Evolutionary conservation across 1,140 invertebrate species (phyloP).

Genomic region (Lysiphlebus fabarum): DNA sequence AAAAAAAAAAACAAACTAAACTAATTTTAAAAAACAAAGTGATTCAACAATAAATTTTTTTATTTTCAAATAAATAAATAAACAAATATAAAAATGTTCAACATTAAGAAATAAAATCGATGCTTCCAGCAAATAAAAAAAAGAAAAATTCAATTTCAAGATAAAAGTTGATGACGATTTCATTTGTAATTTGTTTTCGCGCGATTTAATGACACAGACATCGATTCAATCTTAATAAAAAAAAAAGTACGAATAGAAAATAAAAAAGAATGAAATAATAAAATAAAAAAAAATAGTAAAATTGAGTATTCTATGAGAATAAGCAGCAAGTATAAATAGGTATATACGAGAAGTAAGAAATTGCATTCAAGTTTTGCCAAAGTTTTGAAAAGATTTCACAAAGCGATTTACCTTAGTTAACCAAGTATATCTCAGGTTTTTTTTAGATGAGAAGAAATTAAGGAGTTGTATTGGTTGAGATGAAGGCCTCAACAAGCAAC

Average conservation of each 20-base stretch:
- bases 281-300: conserved; percentile 5
- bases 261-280: conserved; percentile 12
- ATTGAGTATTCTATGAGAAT: conserved; percentile 2
- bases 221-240: conserved; percentile 20
- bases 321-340: conserved; percentile 8
- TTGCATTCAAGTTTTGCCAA: conserved; percentile 31
- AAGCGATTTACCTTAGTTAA: conserved; percentile 27
- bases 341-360: conserved; percentile 33
- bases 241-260: conserved; percentile 11
- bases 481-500: conserved; percentile 19
- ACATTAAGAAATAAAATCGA: too few species aligned
- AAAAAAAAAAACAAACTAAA: too few species aligned
- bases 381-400: conserved; percentile 34
- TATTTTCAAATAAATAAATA: neutral
- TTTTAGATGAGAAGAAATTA: neutral
- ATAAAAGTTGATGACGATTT: neutral
- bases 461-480: neutral
- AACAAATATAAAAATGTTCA: too few species aligned
- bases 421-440: neutral
- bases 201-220: conserved; percentile 19
- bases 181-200: conserved; percentile 10
- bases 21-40: too few species aligned
- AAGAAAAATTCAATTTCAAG: too few species aligned
- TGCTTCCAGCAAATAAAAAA: too few species aligned
- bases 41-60: neutral